These are phyloP conservation scores for Callipepla squamata DNA, from an alignment of 2,113 vertebrate genomes.

Conservation along the genomic window DNA sequence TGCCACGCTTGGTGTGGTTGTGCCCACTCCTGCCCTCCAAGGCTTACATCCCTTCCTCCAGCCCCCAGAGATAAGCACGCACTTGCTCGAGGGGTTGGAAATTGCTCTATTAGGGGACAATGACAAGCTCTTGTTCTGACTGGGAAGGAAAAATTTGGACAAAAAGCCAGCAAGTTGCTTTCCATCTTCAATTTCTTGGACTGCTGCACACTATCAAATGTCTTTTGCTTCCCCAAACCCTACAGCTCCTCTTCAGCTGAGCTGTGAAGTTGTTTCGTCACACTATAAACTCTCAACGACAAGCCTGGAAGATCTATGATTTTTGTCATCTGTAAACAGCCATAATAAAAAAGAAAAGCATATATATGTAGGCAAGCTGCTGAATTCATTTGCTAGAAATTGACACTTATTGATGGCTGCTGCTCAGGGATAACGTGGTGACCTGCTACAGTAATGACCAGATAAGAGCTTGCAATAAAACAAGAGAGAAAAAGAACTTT, in stretches of 20 bases:
- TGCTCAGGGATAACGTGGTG: constrained; percentile 22
- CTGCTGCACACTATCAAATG: constrained; percentile 56
- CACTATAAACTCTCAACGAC: constrained; percentile 42
- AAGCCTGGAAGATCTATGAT: constrained; percentile 54
- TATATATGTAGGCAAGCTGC: neutral
- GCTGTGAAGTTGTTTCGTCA: constrained; percentile 54
- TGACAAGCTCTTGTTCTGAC: neutral
- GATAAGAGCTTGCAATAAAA: constrained; percentile 51
- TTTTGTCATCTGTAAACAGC: constrained; percentile 65
- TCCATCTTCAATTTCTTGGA: constrained; percentile 62
- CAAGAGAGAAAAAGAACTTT: constrained; percentile 1
- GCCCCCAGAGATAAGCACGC: neutral
- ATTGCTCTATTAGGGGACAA: neutral
- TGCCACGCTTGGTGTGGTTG: neutral
- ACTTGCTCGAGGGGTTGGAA: neutral
- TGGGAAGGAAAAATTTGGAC: neutral
- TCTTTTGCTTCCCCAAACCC: constrained; percentile 39
- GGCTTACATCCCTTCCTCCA: neutral
- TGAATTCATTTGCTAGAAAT: constrained; percentile 50
- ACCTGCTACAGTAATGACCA: constrained; percentile 7
- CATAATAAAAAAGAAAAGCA: neutral
- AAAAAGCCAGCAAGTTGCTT: constrained; percentile 12
- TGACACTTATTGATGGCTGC: constrained; percentile 53
- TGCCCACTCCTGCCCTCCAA: accelerated
- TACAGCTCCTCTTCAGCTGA: constrained; percentile 48